These are phyloP conservation scores for Psittacula derbiana DNA, from an alignment of 2,797 vertebrate genomes.

Conservation along the genomic window DNA sequence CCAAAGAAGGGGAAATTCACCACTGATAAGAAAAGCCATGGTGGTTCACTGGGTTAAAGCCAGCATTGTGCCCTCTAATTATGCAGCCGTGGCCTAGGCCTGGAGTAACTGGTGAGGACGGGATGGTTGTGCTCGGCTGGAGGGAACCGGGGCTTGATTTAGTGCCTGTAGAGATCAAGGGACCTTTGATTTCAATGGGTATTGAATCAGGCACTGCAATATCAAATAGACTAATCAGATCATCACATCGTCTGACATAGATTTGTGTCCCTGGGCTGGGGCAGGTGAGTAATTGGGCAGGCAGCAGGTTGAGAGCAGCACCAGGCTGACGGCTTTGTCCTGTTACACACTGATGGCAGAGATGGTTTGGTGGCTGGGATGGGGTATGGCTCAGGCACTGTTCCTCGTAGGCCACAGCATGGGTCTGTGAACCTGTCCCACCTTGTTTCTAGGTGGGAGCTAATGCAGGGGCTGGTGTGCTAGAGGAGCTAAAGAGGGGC, in stretches of 20 bases:
- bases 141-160: constrained; percentile 23
- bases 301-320: background rate
- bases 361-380: background rate
- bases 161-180: constrained; percentile 53
- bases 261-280: background rate
- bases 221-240: constrained; percentile 60
- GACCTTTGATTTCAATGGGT: constrained; percentile 55
- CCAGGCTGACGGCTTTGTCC: accelerated
- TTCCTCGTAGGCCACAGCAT: background rate
- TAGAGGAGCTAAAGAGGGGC: background rate
- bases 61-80: constrained; percentile 51
- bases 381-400: background rate
- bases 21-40: constrained; percentile 41
- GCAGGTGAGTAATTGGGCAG: background rate
- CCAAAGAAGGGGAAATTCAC: constrained; percentile 51
- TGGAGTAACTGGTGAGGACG: background rate
- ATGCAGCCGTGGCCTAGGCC: constrained; percentile 29
- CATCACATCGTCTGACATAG: background rate
- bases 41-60: constrained; percentile 39
- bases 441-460: background rate
- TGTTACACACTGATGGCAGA: background rate
- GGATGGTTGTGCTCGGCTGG: constrained; percentile 40
- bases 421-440: background rate
- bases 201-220: constrained; percentile 42
- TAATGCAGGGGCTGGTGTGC: background rate